Evolutionary conservation across 2,113 vertebrate genomes (phyloP).

Genomic region (Ictalurus furcatus): DNA sequence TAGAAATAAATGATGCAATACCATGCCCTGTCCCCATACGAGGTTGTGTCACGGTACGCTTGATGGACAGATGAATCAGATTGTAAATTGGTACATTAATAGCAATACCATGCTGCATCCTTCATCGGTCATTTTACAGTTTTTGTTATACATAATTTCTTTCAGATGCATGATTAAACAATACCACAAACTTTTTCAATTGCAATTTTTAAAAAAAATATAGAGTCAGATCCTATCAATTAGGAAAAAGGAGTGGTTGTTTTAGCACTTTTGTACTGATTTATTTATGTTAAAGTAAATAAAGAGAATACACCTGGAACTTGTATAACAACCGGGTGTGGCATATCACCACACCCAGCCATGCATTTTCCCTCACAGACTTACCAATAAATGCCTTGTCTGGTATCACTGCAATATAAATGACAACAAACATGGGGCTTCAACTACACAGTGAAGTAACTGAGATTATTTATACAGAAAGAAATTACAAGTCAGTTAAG

Average conservation of each 20-base stretch:
- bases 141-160: background rate
- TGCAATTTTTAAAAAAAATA: background rate
- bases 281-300: background rate
- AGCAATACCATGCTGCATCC: background rate
- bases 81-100: background rate
- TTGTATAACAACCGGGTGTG: background rate
- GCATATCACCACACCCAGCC: background rate
- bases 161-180: background rate
- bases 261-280: constrained; percentile 13
- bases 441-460: background rate
- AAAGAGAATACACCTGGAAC: background rate
- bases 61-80: constrained; percentile 38
- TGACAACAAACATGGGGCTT: background rate
- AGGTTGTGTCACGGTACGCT: constrained; percentile 76
- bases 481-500: background rate
- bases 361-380: background rate
- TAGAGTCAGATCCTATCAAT: background rate
- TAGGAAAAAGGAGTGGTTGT: background rate
- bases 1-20: constrained; percentile 74
- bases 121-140: background rate
- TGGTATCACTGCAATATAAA: background rate
- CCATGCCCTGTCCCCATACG: constrained; percentile 81
- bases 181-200: background rate
- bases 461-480: constrained; percentile 6
- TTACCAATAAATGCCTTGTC: background rate